A percentile compares a stretch with the other conserved stretches of the same genome.
These are phyloP conservation scores for Gryllus bimaculatus DNA, from an alignment of 1,140 invertebrate genomes.

Conservation along the genomic window DNA sequence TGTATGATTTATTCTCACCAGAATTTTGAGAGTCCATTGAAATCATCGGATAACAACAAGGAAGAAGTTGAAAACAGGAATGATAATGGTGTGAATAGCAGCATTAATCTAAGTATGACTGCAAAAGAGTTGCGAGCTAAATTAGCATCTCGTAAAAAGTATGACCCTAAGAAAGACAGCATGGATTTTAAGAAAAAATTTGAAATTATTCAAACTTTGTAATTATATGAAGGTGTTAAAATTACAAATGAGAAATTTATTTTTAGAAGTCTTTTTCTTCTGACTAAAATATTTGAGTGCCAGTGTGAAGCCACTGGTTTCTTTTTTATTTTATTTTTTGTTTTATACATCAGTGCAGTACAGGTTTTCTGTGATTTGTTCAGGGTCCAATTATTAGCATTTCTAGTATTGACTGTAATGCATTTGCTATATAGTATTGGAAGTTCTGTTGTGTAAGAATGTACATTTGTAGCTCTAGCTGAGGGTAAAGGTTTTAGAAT, in stretches of 20 bases:
- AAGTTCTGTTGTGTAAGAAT: background rate
- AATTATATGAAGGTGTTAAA: conserved; percentile 44
- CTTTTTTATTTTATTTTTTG: background rate
- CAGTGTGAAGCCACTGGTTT: background rate
- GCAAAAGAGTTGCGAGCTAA: conserved; percentile 79
- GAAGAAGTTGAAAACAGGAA: background rate
- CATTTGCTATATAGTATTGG: background rate
- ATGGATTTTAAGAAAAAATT: conserved; percentile 86
- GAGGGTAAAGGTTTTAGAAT: background rate
- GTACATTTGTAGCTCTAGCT: background rate
- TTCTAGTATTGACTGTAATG: background rate
- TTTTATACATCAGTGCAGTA: background rate
- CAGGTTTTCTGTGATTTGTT: conserved; percentile 1
- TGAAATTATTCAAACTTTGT: conserved; percentile 69
- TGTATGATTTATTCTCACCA: background rate
- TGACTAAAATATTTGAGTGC: background rate
- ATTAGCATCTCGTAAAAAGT: conserved; percentile 71
- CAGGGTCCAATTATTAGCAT: background rate
- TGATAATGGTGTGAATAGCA: conserved; percentile 17
- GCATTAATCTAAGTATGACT: conserved; percentile 73
- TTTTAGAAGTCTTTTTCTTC: background rate
- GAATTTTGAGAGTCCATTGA: background rate
- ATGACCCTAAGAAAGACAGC: conserved; percentile 77
- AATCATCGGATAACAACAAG: background rate
- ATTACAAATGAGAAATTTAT: background rate